Base-by-base conservation (phyloP, 2,113 vertebrate genomes). In the Dasyprocta punctata region DNA sequence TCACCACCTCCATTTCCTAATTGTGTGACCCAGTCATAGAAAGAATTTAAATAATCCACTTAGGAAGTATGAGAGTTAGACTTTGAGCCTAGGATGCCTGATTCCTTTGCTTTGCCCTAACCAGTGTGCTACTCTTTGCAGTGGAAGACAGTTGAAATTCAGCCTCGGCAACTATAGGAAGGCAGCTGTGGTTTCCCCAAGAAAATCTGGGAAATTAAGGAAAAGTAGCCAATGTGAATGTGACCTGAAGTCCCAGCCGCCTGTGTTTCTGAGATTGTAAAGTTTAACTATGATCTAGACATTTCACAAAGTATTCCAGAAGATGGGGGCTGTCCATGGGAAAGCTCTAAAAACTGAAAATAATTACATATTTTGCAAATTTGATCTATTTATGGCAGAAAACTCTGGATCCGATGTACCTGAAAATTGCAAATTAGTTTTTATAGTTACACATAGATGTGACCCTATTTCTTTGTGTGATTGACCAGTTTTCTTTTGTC, bases 361-460 rank as follows among this genome's bases (percentile, higher is more conserved):
- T 36, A 90, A 33, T 4, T 89, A 71, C 19, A 17, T 28, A 12
- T 88, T 80, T 96, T 90, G 41, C 90, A 81, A 92, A 36, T 92
- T 12, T 20, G 52, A 3, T 41, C 19, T 77, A 36, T 65, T 93
- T 56, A n/a, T 38, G 80, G 61, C 65, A 89, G 11, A 71, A 61
- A 83, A 52, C 61, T 28, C 36, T 89, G 26, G 49, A 41, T 75
- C 24, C 41, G n/a, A n/a, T 22, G 38, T 7, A 54, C 1, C 47
- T 77, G n/a, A 92, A 87, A 86, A 63, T 26, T n/a, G 44, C 73
- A 58, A 65, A 77, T 67, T 58, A 78, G 60, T 77, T 78, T 95
- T 38, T 2, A 4, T 60, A 58, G 56, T 63, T 80, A 33, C 28
- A 61, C 22, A 17, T 12, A 2, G 28, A 54, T 47, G 41, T 52